phyloP scores from a whole-genome alignment of 1,140 invertebrate species.

The Drosophila sproati region DNA sequence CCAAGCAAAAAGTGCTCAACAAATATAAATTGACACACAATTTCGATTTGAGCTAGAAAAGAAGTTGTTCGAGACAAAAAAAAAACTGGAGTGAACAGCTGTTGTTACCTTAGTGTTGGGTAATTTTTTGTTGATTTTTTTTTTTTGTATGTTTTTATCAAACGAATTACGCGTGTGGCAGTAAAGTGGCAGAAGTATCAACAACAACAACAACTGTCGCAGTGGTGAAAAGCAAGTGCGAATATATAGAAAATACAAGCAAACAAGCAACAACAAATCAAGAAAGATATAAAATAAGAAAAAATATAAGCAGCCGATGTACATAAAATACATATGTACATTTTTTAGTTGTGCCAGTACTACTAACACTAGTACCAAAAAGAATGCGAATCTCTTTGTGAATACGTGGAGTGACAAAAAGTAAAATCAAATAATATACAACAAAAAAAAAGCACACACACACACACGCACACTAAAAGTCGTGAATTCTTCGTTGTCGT shows the following conservation, averaged over 20 bases:
- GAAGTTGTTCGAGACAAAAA: slow-evolving; percentile 36
- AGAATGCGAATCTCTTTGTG: slow-evolving; percentile 46
- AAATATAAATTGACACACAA: slow-evolving; percentile 42
- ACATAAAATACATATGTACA: slow-evolving; percentile 34
- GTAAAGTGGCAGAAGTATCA: slow-evolving; percentile 37
- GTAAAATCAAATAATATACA: slow-evolving; percentile 13
- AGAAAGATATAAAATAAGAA: slow-evolving; percentile 7
- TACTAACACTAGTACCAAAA: slow-evolving; percentile 44
- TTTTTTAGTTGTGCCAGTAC: slow-evolving; percentile 34
- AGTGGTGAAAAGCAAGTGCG: slow-evolving; percentile 50
- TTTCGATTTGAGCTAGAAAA: slow-evolving; percentile 43
- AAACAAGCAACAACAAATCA: slow-evolving; percentile 42
- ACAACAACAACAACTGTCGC: slow-evolving; percentile 23
- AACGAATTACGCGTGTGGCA: slow-evolving; percentile 31
- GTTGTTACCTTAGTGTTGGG: slow-evolving; percentile 50
- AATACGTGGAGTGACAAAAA: slow-evolving; percentile 54
- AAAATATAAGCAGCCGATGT: slow-evolving; percentile 37
- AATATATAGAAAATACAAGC: slow-evolving; percentile 30
- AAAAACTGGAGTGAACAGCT: slow-evolving; percentile 47
- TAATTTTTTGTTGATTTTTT: slow-evolving; percentile 48
- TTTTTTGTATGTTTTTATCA: slow-evolving; percentile 29
- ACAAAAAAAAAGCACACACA: slow-evolving; percentile 27
- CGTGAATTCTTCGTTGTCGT: slow-evolving; percentile 60
- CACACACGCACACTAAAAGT: slow-evolving; percentile 55
- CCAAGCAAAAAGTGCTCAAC: slow-evolving; percentile 34